These are phyloP conservation scores for Siniperca obscura DNA, from an alignment of 2,797 vertebrate genomes.

Conservation along the genomic window DNA sequence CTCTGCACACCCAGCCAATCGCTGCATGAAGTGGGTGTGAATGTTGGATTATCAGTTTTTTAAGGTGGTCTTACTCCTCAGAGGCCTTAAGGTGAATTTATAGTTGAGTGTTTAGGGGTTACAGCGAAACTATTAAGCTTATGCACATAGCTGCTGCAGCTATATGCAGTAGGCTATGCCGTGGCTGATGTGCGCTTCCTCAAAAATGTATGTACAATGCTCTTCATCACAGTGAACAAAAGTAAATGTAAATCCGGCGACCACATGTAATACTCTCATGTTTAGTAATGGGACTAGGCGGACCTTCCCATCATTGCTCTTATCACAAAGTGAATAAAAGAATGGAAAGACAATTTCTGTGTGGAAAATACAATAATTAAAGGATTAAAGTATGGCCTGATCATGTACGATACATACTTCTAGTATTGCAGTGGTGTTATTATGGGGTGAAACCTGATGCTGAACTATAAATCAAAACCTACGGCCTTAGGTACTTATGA, in stretches of 20 bases:
- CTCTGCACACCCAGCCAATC: neutral
- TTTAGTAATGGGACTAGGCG: neutral
- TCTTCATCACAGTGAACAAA: neutral
- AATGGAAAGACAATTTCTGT: neutral
- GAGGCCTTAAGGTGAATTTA: neutral
- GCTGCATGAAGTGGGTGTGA: neutral
- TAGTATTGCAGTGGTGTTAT: neutral
- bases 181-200: neutral
- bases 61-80: neutral
- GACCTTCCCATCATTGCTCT: too few relatives aligned
- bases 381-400: neutral
- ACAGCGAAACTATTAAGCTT: neutral
- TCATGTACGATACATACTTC: neutral
- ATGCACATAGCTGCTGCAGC: neutral
- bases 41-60: neutral
- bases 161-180: neutral
- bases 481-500: neutral
- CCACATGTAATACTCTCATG: neutral
- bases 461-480: conserved; percentile 6
- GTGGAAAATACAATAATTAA: neutral
- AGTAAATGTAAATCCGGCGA: neutral
- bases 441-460: conserved; percentile 4
- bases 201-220: neutral
- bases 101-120: neutral
- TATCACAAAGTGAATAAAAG: neutral